These are phyloP conservation scores for Beris chalybata DNA, from an alignment of 2,888 invertebrate genomes.

Conservation along the genomic window DNA sequence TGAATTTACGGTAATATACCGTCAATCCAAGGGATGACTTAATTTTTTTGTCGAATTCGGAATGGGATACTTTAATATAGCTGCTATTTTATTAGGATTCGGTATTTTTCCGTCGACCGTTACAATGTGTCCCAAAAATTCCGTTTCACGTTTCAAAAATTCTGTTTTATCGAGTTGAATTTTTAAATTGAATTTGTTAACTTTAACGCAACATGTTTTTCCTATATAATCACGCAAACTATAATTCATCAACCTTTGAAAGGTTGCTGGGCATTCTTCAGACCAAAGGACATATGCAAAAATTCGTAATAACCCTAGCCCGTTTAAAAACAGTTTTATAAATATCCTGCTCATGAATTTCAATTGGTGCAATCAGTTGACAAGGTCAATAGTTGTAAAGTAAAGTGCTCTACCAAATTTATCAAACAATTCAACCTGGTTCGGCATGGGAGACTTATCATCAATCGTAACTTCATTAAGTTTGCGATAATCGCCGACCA, in stretches of 20 bases:
- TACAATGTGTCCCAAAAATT: too few relatives aligned
- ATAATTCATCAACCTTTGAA: too few relatives aligned
- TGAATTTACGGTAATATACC: too few relatives aligned
- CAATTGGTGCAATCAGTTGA: background rate
- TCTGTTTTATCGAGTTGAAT: too few relatives aligned
- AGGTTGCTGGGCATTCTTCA: too few relatives aligned
- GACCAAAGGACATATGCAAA: background rate
- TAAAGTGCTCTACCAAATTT: background rate
- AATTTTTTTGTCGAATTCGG: too few relatives aligned
- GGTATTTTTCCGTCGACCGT: too few relatives aligned
- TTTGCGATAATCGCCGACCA: background rate
- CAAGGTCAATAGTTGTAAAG: constrained; percentile 3
- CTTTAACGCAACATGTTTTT: background rate
- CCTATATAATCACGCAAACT: background rate
- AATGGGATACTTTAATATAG: too few relatives aligned
- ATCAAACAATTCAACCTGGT: background rate
- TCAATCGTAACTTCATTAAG: background rate
- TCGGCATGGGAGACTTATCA: background rate
- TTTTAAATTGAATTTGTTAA: too few relatives aligned
- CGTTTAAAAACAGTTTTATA: constrained; percentile 1
- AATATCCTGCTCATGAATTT: background rate
- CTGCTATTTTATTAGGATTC: too few relatives aligned
- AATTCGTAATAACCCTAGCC: background rate
- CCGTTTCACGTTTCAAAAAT: too few relatives aligned
- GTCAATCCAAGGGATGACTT: too few relatives aligned